A percentile compares a stretch with the other conserved stretches of the same genome.
phyloP scores from a whole-genome alignment of 2,113 vertebrate genomes.

The Vidua macroura region DNA sequence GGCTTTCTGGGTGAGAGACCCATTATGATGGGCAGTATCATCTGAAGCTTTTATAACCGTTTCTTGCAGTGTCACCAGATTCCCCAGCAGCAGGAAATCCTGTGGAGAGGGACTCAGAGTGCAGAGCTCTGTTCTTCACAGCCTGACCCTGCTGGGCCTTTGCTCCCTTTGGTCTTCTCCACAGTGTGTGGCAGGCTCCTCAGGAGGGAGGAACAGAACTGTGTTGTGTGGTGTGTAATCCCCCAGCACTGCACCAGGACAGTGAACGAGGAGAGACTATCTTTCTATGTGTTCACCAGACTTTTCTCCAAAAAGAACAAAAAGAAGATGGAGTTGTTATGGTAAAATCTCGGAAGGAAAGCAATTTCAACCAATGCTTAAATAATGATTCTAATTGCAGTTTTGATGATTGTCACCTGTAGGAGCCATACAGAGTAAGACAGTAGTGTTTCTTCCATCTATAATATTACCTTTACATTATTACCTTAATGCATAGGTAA shows the following conservation, averaged over 20 bases:
- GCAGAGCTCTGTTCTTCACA: not conserved
- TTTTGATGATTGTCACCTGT: not conserved
- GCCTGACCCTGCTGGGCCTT: not conserved
- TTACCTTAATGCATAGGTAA: not conserved
- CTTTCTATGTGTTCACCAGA: not conserved
- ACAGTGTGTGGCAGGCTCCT: not conserved
- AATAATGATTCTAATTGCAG: not conserved
- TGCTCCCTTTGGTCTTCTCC: not conserved
- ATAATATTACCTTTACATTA: too few species aligned
- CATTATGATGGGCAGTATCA: not conserved
- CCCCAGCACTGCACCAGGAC: not conserved
- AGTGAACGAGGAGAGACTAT: accelerated
- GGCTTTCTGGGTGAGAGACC: not conserved
- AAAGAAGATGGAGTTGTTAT: not conserved
- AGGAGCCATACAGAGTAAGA: not conserved
- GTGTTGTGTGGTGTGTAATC: accelerated
- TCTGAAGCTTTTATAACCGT: not conserved
- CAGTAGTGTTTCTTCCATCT: not conserved
- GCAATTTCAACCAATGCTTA: not conserved
- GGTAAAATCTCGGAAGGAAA: not conserved
- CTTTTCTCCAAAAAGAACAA: not conserved
- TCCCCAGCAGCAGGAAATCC: not conserved
- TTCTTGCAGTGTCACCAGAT: not conserved
- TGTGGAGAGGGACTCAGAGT: not conserved
- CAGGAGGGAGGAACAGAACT: not conserved